A percentile compares a stretch with the other conserved stretches of the same genome.
phyloP scores from a whole-genome alignment of 2,113 vertebrate genomes.

The Silurus meridionalis region DNA sequence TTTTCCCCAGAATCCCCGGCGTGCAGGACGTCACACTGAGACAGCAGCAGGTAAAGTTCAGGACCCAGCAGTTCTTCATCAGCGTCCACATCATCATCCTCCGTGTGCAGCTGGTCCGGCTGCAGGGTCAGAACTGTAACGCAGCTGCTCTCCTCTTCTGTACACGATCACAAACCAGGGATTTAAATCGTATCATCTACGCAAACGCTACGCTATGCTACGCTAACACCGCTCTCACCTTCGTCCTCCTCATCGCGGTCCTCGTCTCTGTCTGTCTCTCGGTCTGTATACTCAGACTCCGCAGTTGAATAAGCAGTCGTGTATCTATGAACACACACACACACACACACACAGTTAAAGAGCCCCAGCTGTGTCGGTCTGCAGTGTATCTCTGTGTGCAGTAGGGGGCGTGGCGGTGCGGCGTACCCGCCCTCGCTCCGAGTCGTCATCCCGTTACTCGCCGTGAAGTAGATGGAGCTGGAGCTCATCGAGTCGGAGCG shows the following conservation, averaged over 20 bases:
- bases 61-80: conserved; percentile 61
- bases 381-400: background rate
- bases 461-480: conserved; percentile 92
- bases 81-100: conserved; percentile 51
- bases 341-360: background rate
- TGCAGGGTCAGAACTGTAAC: conserved; percentile 78
- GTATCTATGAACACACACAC: conserved; percentile 72
- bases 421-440: conserved; percentile 86
- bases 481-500: conserved; percentile 85
- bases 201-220: background rate
- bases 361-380: too few species aligned
- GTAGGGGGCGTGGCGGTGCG: background rate
- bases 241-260: conserved; percentile 59
- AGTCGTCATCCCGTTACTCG: conserved; percentile 75
- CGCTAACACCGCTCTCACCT: background rate
- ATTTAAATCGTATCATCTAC: background rate
- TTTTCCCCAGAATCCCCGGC: conserved; percentile 71
- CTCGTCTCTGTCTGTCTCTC: conserved; percentile 78
- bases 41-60: conserved; percentile 80
- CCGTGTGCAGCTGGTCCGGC: conserved; percentile 70
- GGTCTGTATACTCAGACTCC: conserved; percentile 87
- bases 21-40: conserved; percentile 81
- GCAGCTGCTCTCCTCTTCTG: conserved; percentile 80
- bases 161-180: background rate
- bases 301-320: conserved; percentile 82